phyloP scores from a whole-genome alignment of 2,797 vertebrate genomes.

The Betta splendens region DNA sequence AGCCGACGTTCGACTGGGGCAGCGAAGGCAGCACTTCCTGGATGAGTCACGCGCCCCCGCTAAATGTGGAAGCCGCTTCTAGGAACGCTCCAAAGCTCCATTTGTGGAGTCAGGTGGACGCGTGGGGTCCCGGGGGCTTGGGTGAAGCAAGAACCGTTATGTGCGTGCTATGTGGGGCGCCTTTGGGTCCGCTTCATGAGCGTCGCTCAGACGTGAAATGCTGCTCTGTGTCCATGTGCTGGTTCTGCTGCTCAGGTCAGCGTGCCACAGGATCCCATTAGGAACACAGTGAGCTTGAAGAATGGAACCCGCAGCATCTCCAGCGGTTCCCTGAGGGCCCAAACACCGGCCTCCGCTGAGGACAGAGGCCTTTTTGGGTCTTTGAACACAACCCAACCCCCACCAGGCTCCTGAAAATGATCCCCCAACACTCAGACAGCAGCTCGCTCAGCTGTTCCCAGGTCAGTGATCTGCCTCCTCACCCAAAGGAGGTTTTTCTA shows the following conservation, averaged over 20 bases:
- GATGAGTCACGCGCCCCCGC: no score
- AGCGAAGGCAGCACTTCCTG: no score
- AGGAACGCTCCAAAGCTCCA: no score
- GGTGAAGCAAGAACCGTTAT: no score
- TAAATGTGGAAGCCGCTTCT: no score
- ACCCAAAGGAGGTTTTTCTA: constrained; percentile 34
- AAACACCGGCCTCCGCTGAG: constrained; percentile 42
- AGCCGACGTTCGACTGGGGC: no score
- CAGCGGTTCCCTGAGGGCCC: constrained; percentile 37
- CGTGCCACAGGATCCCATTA: constrained; percentile 51
- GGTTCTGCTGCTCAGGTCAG: constrained; percentile 34
- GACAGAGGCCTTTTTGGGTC: constrained; percentile 34
- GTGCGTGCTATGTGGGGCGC: no score
- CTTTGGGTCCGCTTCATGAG: no score
- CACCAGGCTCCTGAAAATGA: constrained; percentile 25
- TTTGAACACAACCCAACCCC: constrained; percentile 12
- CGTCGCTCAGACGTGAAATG: no score
- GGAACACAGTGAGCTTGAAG: constrained; percentile 16
- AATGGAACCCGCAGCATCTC: constrained; percentile 50
- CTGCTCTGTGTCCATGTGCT: constrained; percentile 1
- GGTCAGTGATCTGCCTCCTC: constrained; percentile 38
- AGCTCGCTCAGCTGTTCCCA: constrained; percentile 24
- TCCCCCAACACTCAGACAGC: constrained; percentile 16
- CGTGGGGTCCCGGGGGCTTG: no score
- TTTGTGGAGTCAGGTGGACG: no score